Conservation (phyloP, 2,113 vertebrate genomes). For the Gambusia holbrooki region DNA sequence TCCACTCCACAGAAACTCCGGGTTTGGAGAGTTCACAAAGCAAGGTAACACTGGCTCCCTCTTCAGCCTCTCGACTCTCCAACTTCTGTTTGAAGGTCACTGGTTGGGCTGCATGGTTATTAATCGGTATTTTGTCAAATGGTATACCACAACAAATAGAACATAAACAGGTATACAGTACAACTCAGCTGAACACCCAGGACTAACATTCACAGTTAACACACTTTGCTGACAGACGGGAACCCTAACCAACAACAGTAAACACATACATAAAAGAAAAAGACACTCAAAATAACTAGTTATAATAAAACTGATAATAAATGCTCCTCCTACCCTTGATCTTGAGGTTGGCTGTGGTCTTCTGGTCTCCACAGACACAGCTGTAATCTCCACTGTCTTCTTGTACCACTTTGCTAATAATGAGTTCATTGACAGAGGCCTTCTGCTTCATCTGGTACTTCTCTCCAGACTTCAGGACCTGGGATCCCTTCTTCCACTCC, state of each 20-base stretch:
- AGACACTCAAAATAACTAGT: too few relatives aligned
- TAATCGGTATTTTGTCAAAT: neutral
- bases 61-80: conserved; percentile 76
- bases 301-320: too few relatives aligned
- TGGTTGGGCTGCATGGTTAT: conserved; percentile 35
- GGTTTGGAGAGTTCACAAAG: conserved; percentile 84
- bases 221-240: too few relatives aligned
- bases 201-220: neutral
- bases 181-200: neutral
- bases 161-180: too few relatives aligned
- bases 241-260: too few relatives aligned
- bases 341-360: conserved; percentile 73
- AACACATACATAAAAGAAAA: too few relatives aligned
- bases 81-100: conserved; percentile 64
- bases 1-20: conserved; percentile 83
- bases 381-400: conserved; percentile 81
- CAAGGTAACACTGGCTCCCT: conserved; percentile 77
- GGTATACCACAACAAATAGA: neutral
- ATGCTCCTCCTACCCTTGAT: conserved; percentile 63
- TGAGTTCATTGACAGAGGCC: conserved; percentile 60
- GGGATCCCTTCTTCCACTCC: conserved; percentile 80
- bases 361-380: conserved; percentile 78
- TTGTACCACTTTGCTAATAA: conserved; percentile 58
- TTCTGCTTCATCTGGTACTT: conserved; percentile 82
- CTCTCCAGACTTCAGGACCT: conserved; percentile 71